Conservation (phyloP, 35 echinoderm and acorn worm genomes). For the Heliocidaris erythrogramma region DNA sequence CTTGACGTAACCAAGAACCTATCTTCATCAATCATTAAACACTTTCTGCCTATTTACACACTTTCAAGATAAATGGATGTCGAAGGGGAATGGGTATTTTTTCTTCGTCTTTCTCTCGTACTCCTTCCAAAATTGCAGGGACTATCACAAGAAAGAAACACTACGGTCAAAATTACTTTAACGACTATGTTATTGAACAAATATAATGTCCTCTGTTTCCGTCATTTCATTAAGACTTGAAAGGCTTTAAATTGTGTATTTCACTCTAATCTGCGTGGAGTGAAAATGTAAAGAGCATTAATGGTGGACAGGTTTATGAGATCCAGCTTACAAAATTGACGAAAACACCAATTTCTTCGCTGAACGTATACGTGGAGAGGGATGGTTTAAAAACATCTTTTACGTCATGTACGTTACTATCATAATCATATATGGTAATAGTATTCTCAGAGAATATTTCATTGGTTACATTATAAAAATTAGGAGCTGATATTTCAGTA, state of each 20-base stretch:
- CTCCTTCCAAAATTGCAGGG: background rate
- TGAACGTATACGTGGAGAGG: too few relatives aligned
- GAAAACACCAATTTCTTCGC: background rate
- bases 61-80: background rate
- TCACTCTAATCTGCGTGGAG: background rate
- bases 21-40: background rate
- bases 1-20: background rate
- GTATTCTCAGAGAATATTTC: too few relatives aligned
- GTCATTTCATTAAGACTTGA: background rate
- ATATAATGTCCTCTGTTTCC: background rate
- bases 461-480: too few relatives aligned
- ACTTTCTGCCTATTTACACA: conserved; percentile 4
- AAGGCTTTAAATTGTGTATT: background rate
- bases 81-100: background rate
- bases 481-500: too few relatives aligned
- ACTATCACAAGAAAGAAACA: background rate
- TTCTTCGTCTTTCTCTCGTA: background rate
- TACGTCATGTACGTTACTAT: too few relatives aligned
- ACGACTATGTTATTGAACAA: background rate
- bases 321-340: background rate
- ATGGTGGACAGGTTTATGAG: background rate
- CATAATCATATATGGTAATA: too few relatives aligned
- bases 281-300: background rate
- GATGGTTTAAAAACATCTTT: too few relatives aligned
- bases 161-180: background rate